These are phyloP conservation scores for Crenuchus spilurus DNA, from an alignment of 2,797 vertebrate species.

Conservation along the genomic window DNA sequence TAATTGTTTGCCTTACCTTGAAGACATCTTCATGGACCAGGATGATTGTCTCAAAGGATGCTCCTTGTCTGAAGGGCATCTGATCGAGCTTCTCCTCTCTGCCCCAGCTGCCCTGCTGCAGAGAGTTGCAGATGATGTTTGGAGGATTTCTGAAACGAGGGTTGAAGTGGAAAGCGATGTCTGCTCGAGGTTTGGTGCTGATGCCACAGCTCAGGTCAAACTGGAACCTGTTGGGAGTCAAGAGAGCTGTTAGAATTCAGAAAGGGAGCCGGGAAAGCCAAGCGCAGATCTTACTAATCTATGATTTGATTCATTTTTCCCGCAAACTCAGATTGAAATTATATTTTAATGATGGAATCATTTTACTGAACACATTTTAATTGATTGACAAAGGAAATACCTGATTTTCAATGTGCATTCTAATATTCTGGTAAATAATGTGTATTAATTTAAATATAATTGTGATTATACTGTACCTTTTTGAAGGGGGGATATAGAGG, in stretches of 20 bases:
- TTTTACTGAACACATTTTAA: too few species aligned
- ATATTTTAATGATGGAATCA: too few species aligned
- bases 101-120: slow-evolving; percentile 87
- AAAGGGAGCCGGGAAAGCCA: not conserved
- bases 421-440: too few species aligned
- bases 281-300: too few species aligned
- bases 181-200: slow-evolving; percentile 88
- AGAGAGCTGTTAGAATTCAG: not conserved
- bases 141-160: slow-evolving; percentile 84
- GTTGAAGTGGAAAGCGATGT: slow-evolving; percentile 92
- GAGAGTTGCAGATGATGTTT: slow-evolving; percentile 87
- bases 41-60: slow-evolving; percentile 88
- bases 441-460: too few species aligned
- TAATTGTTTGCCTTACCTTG: slow-evolving; percentile 77
- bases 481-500: too few species aligned
- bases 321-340: too few species aligned
- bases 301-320: too few species aligned
- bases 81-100: slow-evolving; percentile 85
- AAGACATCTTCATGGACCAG: slow-evolving; percentile 85
- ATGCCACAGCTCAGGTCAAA: slow-evolving; percentile 91
- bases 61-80: slow-evolving; percentile 88
- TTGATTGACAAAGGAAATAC: too few species aligned
- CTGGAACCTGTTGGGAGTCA: slow-evolving; percentile 85
- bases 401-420: too few species aligned
- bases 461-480: too few species aligned